These are phyloP conservation scores for Mus pahari DNA, from an alignment of 2,113 vertebrate species.

Conservation along the genomic window DNA sequence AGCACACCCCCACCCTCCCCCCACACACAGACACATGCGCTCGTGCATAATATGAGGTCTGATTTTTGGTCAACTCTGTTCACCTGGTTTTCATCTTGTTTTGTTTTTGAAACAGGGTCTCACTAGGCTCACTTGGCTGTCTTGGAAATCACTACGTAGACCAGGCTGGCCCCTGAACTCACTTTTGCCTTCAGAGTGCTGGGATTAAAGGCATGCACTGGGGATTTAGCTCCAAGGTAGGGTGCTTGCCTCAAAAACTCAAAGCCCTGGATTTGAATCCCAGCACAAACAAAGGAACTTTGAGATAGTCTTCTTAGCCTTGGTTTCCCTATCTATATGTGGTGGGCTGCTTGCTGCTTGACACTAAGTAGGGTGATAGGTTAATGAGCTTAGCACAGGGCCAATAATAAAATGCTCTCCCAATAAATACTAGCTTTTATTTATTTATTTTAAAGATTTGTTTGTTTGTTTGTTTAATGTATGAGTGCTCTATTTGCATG, in stretches of 20 bases:
- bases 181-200: not conserved
- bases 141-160: not conserved
- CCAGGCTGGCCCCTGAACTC: not conserved
- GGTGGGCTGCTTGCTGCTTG: not conserved
- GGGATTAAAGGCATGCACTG: not conserved
- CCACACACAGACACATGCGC: too few species aligned
- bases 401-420: not conserved
- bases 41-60: not conserved
- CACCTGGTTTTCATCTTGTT: not conserved
- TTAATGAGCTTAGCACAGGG: not conserved
- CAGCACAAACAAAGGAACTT: not conserved
- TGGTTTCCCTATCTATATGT: conserved; percentile 47
- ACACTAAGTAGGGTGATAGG: not conserved
- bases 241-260: not conserved
- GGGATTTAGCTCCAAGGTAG: not conserved
- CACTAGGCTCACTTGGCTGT: not conserved
- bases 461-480: not conserved
- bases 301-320: not conserved
- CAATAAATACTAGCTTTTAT: not conserved
- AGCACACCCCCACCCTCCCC: too few species aligned
- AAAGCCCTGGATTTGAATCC: not conserved
- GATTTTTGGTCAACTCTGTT: not conserved
- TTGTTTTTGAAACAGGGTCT: not conserved
- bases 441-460: not conserved
- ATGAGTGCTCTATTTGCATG: too few species aligned